A percentile compares a stretch with the other conserved stretches of the same genome.
These are phyloP conservation scores for Melanchra persicariae DNA, from an alignment of 2,888 invertebrate genomes.

Conservation along the genomic window DNA sequence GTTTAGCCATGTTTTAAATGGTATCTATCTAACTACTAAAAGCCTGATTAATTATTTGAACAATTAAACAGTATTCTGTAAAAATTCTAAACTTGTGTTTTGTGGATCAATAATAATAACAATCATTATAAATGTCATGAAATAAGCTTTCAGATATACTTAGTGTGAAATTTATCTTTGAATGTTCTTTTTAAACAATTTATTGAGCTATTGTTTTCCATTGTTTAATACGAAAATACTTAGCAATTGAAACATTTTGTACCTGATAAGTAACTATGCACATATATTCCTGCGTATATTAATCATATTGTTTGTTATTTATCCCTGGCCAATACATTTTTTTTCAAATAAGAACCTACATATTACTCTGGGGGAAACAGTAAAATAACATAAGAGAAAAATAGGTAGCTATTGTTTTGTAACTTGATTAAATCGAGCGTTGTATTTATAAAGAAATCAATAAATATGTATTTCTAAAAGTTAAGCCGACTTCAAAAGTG, in stretches of 20 bases:
- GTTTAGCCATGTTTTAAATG: too few species aligned
- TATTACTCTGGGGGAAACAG: slow-evolving; percentile 47
- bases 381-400: slow-evolving; percentile 23
- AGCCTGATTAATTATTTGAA: neutral
- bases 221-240: slow-evolving; percentile 26
- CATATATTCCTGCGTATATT: neutral
- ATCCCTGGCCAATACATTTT: slow-evolving; percentile 9
- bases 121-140: neutral
- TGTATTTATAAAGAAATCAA: neutral
- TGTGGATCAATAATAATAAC: neutral
- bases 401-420: neutral
- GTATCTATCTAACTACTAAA: neutral
- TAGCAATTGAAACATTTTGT: slow-evolving; percentile 26
- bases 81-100: neutral
- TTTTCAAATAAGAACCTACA: slow-evolving; percentile 7
- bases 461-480: too few species aligned
- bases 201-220: slow-evolving; percentile 22
- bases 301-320: slow-evolving; percentile 38
- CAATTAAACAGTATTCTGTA: neutral
- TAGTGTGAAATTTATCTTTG: neutral
- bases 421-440: slow-evolving; percentile 5
- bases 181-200: slow-evolving; percentile 1
- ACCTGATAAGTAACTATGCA: neutral
- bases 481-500: too few species aligned
- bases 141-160: slow-evolving; percentile 19